Percentiles rank a stretch among this genome's conserved stretches.
These are phyloP conservation scores for Rhamnusium bicolor DNA, from an alignment of 2,888 invertebrate genomes.

Conservation along the genomic window DNA sequence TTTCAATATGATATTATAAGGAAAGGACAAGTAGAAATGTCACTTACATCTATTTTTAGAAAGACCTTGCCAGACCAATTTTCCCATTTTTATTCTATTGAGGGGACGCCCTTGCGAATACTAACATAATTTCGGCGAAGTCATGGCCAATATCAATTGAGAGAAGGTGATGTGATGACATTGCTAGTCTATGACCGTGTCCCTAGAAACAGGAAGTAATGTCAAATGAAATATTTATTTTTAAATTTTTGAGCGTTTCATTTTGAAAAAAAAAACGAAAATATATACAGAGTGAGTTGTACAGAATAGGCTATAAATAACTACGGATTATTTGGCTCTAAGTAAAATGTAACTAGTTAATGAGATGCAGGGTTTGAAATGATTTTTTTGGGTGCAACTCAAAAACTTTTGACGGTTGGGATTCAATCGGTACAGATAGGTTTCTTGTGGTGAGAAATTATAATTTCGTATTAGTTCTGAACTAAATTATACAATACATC, in stretches of 20 bases:
- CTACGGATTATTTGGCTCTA: no score
- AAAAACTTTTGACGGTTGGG: no score
- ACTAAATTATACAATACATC: no score
- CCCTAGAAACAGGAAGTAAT: not conserved
- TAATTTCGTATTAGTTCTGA: no score
- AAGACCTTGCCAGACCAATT: not conserved
- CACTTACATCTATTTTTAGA: not conserved
- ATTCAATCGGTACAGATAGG: no score
- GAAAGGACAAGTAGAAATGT: not conserved
- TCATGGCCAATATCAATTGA: not conserved
- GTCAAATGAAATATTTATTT: not conserved
- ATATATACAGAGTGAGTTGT: no score
- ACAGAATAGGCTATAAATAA: no score
- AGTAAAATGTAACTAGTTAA: no score
- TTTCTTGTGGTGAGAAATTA: no score
- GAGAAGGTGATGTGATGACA: conserved; percentile 9
- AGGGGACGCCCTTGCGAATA: conserved; percentile 4
- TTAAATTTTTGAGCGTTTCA: not conserved
- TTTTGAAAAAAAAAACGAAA: no score
- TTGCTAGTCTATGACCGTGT: not conserved
- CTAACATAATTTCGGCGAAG: conserved; percentile 17
- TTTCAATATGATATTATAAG: not conserved
- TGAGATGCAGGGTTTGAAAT: no score
- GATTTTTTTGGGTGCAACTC: no score
- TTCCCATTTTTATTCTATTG: not conserved